Conservation (phyloP, 1,140 invertebrate genomes). For the Drosophila ohnishii region DNA sequence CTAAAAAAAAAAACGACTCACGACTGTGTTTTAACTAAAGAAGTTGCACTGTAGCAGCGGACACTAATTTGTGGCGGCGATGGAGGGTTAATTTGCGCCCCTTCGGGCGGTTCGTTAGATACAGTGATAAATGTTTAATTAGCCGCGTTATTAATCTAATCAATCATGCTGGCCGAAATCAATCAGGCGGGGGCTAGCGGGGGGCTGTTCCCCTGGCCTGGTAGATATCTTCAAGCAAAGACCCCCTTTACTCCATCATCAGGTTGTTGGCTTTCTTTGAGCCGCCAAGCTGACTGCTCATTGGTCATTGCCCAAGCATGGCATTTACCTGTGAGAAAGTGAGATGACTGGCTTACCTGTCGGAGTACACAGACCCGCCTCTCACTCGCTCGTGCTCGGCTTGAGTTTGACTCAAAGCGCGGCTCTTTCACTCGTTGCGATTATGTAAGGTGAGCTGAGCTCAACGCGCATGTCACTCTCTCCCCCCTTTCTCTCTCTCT, state of each 20-base stretch:
- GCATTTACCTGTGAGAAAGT: not conserved
- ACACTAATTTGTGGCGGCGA: slow-evolving; percentile 28
- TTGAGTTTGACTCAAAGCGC: slow-evolving; percentile 44
- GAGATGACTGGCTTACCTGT: slow-evolving; percentile 2
- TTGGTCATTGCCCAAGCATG: not conserved
- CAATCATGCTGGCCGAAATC: slow-evolving; percentile 67
- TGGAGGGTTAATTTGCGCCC: slow-evolving; percentile 47
- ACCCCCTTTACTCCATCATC: not conserved
- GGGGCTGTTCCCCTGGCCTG: not conserved
- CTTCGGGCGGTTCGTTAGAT: slow-evolving; percentile 56
- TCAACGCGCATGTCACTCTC: slow-evolving; percentile 1
- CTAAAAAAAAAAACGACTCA: not conserved
- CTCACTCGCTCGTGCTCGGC: slow-evolving; percentile 48
- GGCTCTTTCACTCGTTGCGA: slow-evolving; percentile 33
- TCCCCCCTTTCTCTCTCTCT: not conserved
- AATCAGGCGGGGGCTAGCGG: slow-evolving; percentile 49
- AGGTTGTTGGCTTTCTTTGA: slow-evolving; percentile 25
- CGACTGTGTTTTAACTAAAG: not conserved
- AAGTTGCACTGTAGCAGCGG: slow-evolving; percentile 25
- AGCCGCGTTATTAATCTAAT: slow-evolving; percentile 79
- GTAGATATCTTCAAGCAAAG: slow-evolving; percentile 2
- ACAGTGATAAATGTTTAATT: slow-evolving; percentile 78
- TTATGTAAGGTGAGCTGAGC: slow-evolving; percentile 64
- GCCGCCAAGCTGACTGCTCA: not conserved
- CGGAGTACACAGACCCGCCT: slow-evolving; percentile 25